Evolutionary conservation across 2,797 vertebrate species (phyloP).

Genomic region (Kryptolebias ocellatus): DNA sequence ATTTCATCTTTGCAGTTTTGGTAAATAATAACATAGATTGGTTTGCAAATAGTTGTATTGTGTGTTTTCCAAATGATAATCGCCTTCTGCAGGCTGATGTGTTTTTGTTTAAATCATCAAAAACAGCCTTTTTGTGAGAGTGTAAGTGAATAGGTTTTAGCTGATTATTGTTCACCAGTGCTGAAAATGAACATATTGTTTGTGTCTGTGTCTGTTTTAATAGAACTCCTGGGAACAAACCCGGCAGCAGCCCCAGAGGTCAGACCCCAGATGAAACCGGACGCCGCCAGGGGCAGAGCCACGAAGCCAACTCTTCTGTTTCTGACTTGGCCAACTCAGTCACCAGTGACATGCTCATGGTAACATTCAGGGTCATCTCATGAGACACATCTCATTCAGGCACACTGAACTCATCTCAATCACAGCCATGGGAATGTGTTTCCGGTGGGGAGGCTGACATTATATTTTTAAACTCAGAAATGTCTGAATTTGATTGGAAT

Average conservation of each 20-base stretch:
- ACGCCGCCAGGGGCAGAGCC: conserved; percentile 67
- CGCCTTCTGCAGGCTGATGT: too few relatives aligned
- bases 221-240: conserved; percentile 77
- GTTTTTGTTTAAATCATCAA: background rate
- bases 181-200: conserved; percentile 13
- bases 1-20: too few relatives aligned
- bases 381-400: conserved; percentile 22
- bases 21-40: too few relatives aligned
- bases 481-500: too few relatives aligned
- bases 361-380: conserved; percentile 60
- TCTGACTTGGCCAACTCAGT: conserved; percentile 96
- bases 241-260: conserved; percentile 80
- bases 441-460: background rate
- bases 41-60: too few relatives aligned
- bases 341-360: conserved; percentile 99
- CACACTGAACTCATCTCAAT: background rate
- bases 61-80: too few relatives aligned
- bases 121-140: background rate
- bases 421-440: too few relatives aligned
- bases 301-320: conserved; percentile 89
- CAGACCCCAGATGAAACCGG: conserved; percentile 80
- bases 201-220: conserved; percentile 66
- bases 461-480: background rate
- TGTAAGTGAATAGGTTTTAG: background rate
- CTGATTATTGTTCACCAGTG: background rate